A percentile compares a stretch with the other conserved stretches of the same genome.
These are phyloP conservation scores for Hypselothyrea guttata DNA, from an alignment of 2,888 invertebrate genomes.

Conservation along the genomic window DNA sequence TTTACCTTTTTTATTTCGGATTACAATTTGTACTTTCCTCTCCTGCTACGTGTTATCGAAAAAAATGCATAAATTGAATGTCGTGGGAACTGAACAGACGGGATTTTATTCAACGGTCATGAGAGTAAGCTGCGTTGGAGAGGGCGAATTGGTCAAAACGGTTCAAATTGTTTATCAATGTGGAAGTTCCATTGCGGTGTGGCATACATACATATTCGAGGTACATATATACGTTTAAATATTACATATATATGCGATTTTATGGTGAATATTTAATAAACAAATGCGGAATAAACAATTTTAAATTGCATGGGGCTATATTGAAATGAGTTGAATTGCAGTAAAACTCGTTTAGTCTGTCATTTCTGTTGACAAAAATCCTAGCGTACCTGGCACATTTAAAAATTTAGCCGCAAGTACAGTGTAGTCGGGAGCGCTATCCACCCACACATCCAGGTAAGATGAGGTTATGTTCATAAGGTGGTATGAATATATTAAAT, in stretches of 20 bases:
- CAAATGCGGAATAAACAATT: slow-evolving; percentile 27
- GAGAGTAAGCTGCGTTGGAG: neutral
- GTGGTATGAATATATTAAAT: too few relatives aligned
- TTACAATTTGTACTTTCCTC: slow-evolving; percentile 13
- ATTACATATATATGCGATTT: slow-evolving; percentile 31
- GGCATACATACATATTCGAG: slow-evolving; percentile 15
- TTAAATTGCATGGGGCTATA: slow-evolving; percentile 24
- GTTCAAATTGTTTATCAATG: slow-evolving; percentile 50
- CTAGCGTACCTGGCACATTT: neutral
- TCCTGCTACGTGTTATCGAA: slow-evolving; percentile 31
- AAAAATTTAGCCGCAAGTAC: too few relatives aligned
- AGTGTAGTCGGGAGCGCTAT: too few relatives aligned
- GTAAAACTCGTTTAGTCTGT: too few relatives aligned
- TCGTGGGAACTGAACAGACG: slow-evolving; percentile 69
- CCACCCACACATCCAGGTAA: too few relatives aligned
- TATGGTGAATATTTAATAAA: slow-evolving; percentile 37
- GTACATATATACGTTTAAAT: too few relatives aligned
- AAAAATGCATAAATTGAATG: slow-evolving; percentile 68
- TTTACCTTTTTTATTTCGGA: slow-evolving; percentile 38
- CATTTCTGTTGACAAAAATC: too few relatives aligned
- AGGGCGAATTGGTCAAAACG: slow-evolving; percentile 33
- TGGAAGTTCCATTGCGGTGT: slow-evolving; percentile 29
- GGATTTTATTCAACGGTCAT: slow-evolving; percentile 36
- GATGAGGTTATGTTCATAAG: too few relatives aligned
- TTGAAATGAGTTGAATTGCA: neutral